These are phyloP conservation scores for Bujurquina vittata DNA, from an alignment of 2,113 vertebrate genomes.

Conservation along the genomic window DNA sequence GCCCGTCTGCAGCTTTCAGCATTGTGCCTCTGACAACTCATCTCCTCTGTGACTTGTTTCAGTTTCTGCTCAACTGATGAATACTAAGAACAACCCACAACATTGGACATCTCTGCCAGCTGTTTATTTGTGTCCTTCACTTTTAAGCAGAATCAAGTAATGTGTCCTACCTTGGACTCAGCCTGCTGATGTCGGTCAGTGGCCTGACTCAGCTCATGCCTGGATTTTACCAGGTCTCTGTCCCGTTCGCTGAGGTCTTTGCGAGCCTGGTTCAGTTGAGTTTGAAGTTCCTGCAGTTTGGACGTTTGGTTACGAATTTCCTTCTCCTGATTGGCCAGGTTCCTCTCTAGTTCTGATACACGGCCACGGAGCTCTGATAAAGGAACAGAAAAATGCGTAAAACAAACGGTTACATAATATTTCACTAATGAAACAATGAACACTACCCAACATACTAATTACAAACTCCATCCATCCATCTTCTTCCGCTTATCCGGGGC, in stretches of 20 bases:
- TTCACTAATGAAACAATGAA: background rate
- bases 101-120: background rate
- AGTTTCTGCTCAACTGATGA: constrained; percentile 85
- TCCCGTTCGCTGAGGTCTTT: constrained; percentile 85
- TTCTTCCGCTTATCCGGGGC: no score
- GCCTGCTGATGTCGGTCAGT: constrained; percentile 81
- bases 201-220: constrained; percentile 83
- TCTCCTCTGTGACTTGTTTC: constrained; percentile 88
- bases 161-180: constrained; percentile 79
- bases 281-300: constrained; percentile 84
- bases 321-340: constrained; percentile 85
- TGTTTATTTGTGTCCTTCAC: background rate
- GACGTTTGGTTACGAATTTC: constrained; percentile 78
- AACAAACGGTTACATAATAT: background rate
- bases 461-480: no score
- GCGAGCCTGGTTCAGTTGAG: constrained; percentile 83
- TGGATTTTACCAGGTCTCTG: constrained; percentile 81
- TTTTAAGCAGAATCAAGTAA: background rate
- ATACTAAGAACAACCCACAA: constrained; percentile 71
- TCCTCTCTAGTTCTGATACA: constrained; percentile 83
- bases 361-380: constrained; percentile 83
- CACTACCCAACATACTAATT: background rate
- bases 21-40: constrained; percentile 92
- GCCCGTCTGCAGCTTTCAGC: constrained; percentile 83
- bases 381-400: background rate